Conservation (phyloP, 1,140 invertebrate genomes). For the Drosophila bipectinata region DNA sequence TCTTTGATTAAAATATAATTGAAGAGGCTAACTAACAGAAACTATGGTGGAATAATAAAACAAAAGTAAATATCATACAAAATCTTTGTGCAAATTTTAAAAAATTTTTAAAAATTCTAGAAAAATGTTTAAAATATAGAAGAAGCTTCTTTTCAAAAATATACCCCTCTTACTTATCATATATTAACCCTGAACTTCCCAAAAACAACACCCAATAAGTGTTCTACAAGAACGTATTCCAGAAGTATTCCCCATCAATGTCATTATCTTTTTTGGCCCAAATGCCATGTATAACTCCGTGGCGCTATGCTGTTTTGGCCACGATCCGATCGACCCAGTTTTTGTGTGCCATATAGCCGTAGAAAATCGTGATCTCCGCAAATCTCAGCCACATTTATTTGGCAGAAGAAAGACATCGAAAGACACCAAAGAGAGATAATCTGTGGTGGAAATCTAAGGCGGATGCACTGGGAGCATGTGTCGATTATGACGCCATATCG, state of each 20-base stretch:
- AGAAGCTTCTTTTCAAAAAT: too few relatives aligned
- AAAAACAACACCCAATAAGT: too few relatives aligned
- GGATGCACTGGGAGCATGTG: constrained; percentile 78
- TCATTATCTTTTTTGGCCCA: constrained; percentile 23
- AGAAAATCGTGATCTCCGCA: constrained; percentile 55
- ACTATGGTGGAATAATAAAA: too few relatives aligned
- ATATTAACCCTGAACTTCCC: too few relatives aligned
- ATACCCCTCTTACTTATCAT: too few relatives aligned
- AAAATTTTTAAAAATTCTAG: too few relatives aligned
- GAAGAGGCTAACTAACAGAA: too few relatives aligned
- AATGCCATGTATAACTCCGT: background rate
- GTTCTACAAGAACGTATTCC: too few relatives aligned
- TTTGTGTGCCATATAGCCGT: constrained; percentile 7
- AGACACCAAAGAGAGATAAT: constrained; percentile 2
- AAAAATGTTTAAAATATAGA: too few relatives aligned
- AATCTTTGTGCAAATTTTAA: too few relatives aligned
- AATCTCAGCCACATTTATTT: constrained; percentile 7
- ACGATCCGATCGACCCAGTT: constrained; percentile 63
- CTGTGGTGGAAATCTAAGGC: constrained; percentile 44
- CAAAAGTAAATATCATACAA: too few relatives aligned
- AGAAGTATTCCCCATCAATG: constrained; percentile 4
- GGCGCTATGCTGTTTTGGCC: constrained; percentile 2
- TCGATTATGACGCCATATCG: constrained; percentile 80
- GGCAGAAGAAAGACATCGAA: background rate
- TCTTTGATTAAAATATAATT: too few relatives aligned